A percentile compares a stretch with the other conserved stretches of the same genome.
Evolutionary conservation across 2,113 vertebrate species (phyloP).

Genomic region (Microcebus lehilahytsara): DNA sequence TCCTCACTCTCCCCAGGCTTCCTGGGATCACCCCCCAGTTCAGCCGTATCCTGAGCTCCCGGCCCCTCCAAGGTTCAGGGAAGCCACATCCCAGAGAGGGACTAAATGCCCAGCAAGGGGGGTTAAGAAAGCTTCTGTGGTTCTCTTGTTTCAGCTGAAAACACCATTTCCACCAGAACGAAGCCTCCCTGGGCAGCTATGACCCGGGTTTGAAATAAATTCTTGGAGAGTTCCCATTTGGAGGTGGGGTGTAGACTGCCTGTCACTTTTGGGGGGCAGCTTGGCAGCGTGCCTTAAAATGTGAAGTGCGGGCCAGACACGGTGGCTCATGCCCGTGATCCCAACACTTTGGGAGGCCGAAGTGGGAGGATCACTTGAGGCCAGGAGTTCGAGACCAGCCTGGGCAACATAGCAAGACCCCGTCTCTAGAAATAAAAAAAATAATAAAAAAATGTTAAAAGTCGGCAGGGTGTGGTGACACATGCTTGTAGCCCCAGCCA

Average conservation of each 20-base stretch:
- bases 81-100: neutral
- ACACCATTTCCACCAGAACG: no score
- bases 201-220: neutral
- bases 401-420: neutral
- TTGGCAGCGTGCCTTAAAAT: neutral
- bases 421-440: neutral
- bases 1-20: neutral
- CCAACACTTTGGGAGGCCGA: no score
- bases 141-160: neutral
- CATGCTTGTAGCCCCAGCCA: neutral
- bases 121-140: neutral
- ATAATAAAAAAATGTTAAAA: neutral
- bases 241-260: neutral
- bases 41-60: neutral
- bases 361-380: no score
- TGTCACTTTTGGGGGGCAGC: neutral
- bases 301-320: no score
- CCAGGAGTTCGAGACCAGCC: neutral
- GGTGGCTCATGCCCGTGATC: no score
- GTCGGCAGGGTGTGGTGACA: neutral
- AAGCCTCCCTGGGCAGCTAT: neutral
- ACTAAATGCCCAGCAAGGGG: neutral
- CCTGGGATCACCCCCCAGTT: neutral
- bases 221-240: neutral
- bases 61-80: neutral